Conservation (phyloP, 2,888 invertebrate genomes). For the Idaea dimidiata region DNA sequence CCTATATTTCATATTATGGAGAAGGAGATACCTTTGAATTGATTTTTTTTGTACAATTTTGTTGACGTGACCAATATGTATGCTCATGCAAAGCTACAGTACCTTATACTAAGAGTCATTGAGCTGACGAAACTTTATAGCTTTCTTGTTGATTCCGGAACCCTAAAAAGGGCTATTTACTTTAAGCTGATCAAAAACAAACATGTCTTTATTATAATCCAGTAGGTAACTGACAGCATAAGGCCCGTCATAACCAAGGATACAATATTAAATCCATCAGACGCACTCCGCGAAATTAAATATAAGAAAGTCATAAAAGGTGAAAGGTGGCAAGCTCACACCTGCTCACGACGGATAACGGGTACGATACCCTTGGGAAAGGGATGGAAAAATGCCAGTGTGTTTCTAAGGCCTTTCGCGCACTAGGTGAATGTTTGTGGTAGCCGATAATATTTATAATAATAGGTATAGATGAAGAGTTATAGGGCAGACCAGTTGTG, state of each 20-base stretch:
- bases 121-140: too few species aligned
- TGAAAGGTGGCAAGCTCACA: conserved; percentile 40
- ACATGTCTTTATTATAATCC: conserved; percentile 16
- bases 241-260: conserved; percentile 26
- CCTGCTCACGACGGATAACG: conserved; percentile 28
- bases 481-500: too few species aligned
- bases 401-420: not conserved
- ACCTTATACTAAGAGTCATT: too few species aligned
- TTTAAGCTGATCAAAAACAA: conserved; percentile 11
- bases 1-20: too few species aligned
- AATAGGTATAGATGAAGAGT: too few species aligned
- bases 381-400: not conserved
- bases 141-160: too few species aligned
- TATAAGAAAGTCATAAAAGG: conserved; percentile 40
- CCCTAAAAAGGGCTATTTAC: not conserved
- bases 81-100: too few species aligned
- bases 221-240: conserved; percentile 18
- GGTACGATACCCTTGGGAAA: not conserved
- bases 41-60: too few species aligned
- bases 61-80: too few species aligned
- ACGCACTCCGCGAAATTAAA: conserved; percentile 43
- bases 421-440: not conserved
- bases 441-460: too few species aligned
- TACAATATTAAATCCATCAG: conserved; percentile 42
- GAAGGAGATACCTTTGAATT: too few species aligned